Evolutionary conservation across 2,113 vertebrate genomes (phyloP), one percentile per base, ranked within the genome.

Genomic region (Aleadryas rufinucha): DNA sequence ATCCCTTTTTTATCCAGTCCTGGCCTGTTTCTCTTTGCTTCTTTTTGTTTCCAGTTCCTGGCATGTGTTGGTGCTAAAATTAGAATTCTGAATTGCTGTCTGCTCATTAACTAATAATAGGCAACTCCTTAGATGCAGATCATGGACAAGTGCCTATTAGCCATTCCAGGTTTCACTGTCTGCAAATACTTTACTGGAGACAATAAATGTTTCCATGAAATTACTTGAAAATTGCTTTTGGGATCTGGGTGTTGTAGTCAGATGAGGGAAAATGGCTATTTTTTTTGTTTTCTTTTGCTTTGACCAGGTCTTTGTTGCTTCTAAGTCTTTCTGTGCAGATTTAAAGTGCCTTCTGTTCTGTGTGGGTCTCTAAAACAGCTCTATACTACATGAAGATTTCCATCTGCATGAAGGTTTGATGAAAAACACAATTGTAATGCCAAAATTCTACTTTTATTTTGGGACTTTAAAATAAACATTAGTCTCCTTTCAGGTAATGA

Each of bases 71-170:
- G 35, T 9, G 10, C 76, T 88, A 86, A 94, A 95, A 69, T 77
- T 88, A 79, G 65, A 84, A 35, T 33, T 84, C 63, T 31, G 74
- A 86, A 92, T 61, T 93, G 71, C 50, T 79, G 41, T 69, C 54
- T 95, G 50, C 52, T 94, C 81, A 84, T 96, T 91, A 93, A 80
- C 77, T 88, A 89, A 87, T 53, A 87, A 94, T 28, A 69, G 54
- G 28, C 77, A 68, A 63, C 66, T 87, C 61, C 49, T 92, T 63
- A 71, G 78, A 75, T 68, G 70, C 64, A 81, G 82, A 68, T 85
- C 42, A 42, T 35, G 65, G 75, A 56, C 76, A 90, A 90, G 70
- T 69, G 33, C 69, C 35, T 92, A 41, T 76, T 84, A 56, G 47
- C 70, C 50, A 35, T 71, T 82, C 28, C 18, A 54, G 49, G 26